Percentiles rank a stretch among this genome's conserved stretches.
Conservation (phyloP, 2,797 vertebrate species). For the Zalophus californianus region DNA sequence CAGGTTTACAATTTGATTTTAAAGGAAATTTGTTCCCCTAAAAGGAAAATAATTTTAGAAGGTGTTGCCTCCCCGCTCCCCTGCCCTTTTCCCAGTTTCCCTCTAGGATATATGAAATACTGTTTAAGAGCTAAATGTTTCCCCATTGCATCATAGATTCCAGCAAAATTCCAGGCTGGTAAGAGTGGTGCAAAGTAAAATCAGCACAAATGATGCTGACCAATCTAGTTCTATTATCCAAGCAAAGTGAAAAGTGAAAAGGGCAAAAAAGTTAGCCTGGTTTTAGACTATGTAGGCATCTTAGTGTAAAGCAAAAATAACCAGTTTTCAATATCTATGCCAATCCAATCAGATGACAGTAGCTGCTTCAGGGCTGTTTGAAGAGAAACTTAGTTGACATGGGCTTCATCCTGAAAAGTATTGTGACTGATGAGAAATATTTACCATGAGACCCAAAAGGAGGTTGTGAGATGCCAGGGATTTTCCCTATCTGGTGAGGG, state of each 20-base stretch:
- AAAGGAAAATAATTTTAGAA: conserved; percentile 50
- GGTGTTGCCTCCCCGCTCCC: not conserved
- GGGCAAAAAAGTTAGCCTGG: not conserved
- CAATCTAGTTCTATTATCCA: not conserved
- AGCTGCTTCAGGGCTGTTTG: not conserved
- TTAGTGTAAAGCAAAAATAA: not conserved
- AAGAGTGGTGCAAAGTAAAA: not conserved
- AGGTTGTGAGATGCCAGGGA: not conserved
- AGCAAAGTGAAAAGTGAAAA: conserved; percentile 27
- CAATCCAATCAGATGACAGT: not conserved
- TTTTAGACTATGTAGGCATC: not conserved
- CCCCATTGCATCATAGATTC: conserved; percentile 16
- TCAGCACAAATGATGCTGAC: conserved; percentile 45
- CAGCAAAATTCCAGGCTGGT: not conserved
- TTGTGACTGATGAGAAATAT: not conserved
- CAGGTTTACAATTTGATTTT: conserved; percentile 19
- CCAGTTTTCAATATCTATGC: not conserved
- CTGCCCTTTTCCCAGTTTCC: conserved; percentile 5
- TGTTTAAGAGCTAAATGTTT: conserved; percentile 3
- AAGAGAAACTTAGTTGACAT: not conserved
- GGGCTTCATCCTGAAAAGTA: not conserved
- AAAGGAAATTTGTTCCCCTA: not conserved
- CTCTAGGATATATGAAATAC: conserved; percentile 13
- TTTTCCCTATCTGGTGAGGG: not conserved
- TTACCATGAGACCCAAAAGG: not conserved